A percentile compares a stretch with the other conserved stretches of the same genome.
phyloP scores from a whole-genome alignment of 2,113 vertebrate genomes.

The Leptocoma aspasia region DNA sequence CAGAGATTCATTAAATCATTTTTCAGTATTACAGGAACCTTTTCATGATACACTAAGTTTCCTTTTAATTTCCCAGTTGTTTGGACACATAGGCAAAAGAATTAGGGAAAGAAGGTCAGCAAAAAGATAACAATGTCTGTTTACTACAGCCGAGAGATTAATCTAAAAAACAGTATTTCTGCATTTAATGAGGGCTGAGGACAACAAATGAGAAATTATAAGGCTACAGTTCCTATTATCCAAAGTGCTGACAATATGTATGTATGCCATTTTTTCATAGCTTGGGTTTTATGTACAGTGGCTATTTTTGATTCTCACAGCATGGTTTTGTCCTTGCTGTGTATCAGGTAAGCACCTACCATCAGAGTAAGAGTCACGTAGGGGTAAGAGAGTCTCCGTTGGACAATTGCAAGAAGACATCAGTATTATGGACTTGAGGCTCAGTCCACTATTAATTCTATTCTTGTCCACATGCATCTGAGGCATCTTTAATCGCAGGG shows the following conservation, averaged over 20 bases:
- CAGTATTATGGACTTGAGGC: background rate
- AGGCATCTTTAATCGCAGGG: background rate
- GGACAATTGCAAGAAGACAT: background rate
- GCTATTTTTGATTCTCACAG: background rate
- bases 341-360: background rate
- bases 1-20: background rate
- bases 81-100: background rate
- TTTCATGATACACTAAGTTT: background rate
- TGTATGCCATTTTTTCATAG: background rate
- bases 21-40: background rate
- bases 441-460: background rate
- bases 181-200: background rate
- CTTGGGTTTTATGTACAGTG: background rate
- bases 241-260: background rate
- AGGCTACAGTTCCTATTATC: background rate
- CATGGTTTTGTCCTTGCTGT: background rate
- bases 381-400: background rate
- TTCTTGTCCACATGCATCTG: background rate
- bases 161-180: background rate
- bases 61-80: conserved; percentile 37
- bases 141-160: background rate
- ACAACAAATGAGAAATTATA: background rate
- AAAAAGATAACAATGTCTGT: background rate
- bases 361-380: background rate
- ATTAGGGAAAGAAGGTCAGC: background rate